These are phyloP conservation scores for Pterobdella sp. DNA, from an alignment of 2,888 invertebrate genomes.

Conservation along the genomic window DNA sequence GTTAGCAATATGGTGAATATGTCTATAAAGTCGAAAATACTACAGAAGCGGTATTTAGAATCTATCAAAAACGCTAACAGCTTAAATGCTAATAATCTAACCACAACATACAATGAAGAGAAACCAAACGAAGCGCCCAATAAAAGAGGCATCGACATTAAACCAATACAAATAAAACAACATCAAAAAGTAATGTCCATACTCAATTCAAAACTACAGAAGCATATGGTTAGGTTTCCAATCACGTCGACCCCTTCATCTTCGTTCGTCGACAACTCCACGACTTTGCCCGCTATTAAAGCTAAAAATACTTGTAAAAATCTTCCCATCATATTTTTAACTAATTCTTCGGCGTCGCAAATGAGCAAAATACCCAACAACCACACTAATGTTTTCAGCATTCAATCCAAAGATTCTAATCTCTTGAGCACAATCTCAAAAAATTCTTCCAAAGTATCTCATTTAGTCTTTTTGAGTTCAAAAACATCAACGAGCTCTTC, in stretches of 20 bases:
- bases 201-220: not conserved
- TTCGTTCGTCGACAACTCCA: not conserved
- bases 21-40: slow-evolving; percentile 6
- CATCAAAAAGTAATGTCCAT: not conserved
- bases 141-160: not conserved
- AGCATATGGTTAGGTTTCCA: not conserved
- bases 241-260: not conserved
- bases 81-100: not conserved
- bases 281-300: no score
- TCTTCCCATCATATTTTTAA: no score
- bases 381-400: no score
- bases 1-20: not conserved
- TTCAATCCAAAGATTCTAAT: no score
- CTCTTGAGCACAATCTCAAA: no score
- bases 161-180: not conserved
- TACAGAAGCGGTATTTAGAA: not conserved
- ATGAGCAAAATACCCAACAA: no score
- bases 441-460: no score
- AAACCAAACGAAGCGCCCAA: not conserved
- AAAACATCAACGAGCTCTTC: no score
- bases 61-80: not conserved
- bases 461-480: no score
- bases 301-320: no score
- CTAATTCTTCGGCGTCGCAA: no score
- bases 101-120: not conserved